Conservation (phyloP, 2,888 invertebrate species). For the Meteorus cinctellus region DNA sequence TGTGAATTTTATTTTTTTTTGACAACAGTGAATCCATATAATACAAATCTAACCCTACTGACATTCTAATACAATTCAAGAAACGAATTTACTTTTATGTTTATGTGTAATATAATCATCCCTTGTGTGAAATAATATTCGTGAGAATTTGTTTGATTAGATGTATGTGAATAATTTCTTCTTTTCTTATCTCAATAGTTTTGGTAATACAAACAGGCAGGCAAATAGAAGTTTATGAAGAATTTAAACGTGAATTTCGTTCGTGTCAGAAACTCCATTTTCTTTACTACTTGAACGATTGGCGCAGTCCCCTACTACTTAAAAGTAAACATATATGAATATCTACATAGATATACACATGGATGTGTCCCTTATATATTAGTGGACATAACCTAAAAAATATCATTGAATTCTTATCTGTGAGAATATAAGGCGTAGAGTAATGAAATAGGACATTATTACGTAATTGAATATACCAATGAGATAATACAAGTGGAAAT, state of each 20-base stretch:
- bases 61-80: not conserved
- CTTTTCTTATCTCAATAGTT: constrained; percentile 2
- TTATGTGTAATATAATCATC: not conserved
- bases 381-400: not conserved
- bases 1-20: too few relatives aligned
- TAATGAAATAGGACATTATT: not conserved
- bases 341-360: not conserved
- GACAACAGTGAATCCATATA: too few relatives aligned
- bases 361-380: not conserved
- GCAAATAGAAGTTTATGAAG: not conserved
- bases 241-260: not conserved
- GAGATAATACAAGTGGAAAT: not conserved
- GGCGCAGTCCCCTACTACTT: constrained; percentile 31
- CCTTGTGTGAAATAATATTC: not conserved
- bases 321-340: not conserved
- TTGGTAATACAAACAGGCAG: not conserved
- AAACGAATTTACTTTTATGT: not conserved
- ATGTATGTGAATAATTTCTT: too few relatives aligned
- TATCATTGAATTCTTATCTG: not conserved
- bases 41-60: too few relatives aligned
- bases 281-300: constrained; percentile 46
- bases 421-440: not conserved
- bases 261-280: constrained; percentile 40
- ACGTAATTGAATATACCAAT: not conserved
- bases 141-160: not conserved